phyloP scores from a whole-genome alignment of 2,888 invertebrate genomes.

The Linhomoeus sp. region DNA sequence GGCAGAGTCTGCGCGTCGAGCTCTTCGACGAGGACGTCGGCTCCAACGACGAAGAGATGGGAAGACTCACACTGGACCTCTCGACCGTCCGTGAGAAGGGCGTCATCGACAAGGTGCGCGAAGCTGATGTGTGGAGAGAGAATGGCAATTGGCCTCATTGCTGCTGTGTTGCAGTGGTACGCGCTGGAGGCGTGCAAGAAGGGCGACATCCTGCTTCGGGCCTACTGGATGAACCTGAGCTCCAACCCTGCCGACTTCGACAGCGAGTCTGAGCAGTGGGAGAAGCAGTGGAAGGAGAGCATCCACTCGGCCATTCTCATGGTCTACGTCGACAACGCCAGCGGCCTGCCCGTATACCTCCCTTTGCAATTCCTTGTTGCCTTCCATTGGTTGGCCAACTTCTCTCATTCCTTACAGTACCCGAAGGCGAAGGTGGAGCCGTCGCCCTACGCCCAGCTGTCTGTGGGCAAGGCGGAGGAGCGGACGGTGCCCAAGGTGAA shows the following conservation, averaged over 20 bases:
- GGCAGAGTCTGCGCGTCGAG: constrained; percentile 37
- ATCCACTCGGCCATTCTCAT: constrained; percentile 41
- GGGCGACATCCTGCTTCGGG: constrained; percentile 69
- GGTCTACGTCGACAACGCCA: constrained; percentile 75
- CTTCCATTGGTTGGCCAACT: too few relatives aligned
- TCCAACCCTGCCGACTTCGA: constrained; percentile 49
- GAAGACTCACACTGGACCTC: constrained; percentile 47
- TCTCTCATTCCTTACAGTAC: too few relatives aligned
- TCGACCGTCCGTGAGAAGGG: constrained; percentile 47
- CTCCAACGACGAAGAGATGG: constrained; percentile 71
- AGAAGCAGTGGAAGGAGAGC: constrained; percentile 11
- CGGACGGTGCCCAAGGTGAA: constrained; percentile 30
- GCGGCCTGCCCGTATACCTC: constrained; percentile 72
- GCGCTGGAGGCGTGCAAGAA: constrained; percentile 83
- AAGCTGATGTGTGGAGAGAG: too few relatives aligned
- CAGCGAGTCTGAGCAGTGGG: constrained; percentile 37
- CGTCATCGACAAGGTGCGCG: constrained; percentile 46
- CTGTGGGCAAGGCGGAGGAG: constrained; percentile 48
- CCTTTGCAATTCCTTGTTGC: constrained; percentile 32
- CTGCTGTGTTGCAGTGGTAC: constrained; percentile 50
- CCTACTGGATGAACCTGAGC: constrained; percentile 68
- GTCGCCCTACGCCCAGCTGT: constrained; percentile 59
- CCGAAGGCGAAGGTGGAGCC: constrained; percentile 40
- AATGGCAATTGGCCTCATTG: background rate
- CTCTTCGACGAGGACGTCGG: constrained; percentile 81